Evolutionary conservation across 1,140 invertebrate species (phyloP).

Genomic region (Penaeus vannamei): DNA sequence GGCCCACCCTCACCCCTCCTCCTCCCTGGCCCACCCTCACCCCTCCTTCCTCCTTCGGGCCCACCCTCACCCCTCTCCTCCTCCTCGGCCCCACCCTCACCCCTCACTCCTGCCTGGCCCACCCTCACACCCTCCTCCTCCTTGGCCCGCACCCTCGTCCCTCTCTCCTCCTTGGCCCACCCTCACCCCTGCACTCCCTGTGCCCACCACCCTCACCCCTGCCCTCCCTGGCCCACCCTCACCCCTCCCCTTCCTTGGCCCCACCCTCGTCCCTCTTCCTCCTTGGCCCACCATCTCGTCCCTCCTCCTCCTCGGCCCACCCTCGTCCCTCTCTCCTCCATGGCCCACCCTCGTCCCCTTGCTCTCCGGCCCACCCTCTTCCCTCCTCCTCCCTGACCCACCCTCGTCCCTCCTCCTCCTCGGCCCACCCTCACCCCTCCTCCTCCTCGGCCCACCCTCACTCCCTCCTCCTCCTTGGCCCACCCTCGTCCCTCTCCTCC

Average conservation of each 20-base stretch:
- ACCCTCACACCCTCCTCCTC: neutral
- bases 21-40: too few relatives aligned
- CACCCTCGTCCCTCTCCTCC: too few relatives aligned
- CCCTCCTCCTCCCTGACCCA: neutral
- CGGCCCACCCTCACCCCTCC: neutral
- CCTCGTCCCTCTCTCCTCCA: neutral
- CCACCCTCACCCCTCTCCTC: conserved; percentile 3
- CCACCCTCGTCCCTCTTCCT: too few relatives aligned
- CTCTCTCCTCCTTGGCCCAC: neutral
- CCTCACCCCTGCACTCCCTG: neutral
- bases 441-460: too few relatives aligned
- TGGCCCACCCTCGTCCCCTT: neutral
- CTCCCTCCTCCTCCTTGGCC: too few relatives aligned
- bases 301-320: too few relatives aligned
- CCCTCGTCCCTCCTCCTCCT: too few relatives aligned
- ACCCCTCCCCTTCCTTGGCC: neutral
- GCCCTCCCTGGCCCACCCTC: neutral
- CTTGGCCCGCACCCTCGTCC: too few relatives aligned
- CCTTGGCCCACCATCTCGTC: too few relatives aligned
- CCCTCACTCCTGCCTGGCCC: neutral
- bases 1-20: too few relatives aligned
- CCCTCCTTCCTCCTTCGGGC: too few relatives aligned
- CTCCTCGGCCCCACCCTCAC: neutral
- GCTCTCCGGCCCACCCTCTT: neutral
- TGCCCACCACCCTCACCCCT: neutral